A percentile compares a stretch with the other conserved stretches of the same genome.
Evolutionary conservation across 2,888 invertebrate species (phyloP).

Genomic region (Noctua janthe): DNA sequence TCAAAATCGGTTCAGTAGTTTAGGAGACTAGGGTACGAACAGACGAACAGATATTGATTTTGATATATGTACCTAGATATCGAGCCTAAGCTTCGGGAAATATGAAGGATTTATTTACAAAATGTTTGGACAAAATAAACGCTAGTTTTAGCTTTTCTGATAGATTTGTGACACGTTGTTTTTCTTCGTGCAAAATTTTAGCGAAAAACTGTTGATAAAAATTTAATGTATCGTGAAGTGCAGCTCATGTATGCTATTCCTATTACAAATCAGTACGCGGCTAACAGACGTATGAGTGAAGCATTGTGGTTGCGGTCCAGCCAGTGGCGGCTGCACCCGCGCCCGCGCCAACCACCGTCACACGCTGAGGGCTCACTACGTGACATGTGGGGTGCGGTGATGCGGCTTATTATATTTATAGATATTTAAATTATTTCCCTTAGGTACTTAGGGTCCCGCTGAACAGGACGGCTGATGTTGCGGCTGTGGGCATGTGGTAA

Average conservation of each 20-base stretch:
- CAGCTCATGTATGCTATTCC: background rate
- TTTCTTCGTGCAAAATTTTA: background rate
- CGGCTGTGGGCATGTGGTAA: slow-evolving; percentile 31
- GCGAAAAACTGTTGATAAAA: background rate
- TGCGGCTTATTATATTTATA: slow-evolving; percentile 21
- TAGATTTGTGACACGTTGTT: background rate
- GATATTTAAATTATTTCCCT: slow-evolving; percentile 27
- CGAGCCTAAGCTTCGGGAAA: background rate
- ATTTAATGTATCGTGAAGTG: background rate
- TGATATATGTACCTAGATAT: background rate
- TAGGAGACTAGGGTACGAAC: no score
- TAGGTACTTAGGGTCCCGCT: slow-evolving; percentile 6
- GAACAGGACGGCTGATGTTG: slow-evolving; percentile 22
- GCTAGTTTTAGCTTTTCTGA: background rate
- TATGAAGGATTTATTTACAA: slow-evolving; percentile 8
- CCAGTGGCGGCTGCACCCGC: slow-evolving; percentile 39
- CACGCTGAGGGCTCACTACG: slow-evolving; percentile 41
- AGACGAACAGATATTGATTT: no score
- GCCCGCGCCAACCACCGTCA: slow-evolving; percentile 28
- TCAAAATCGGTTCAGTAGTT: no score
- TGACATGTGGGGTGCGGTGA: slow-evolving; percentile 37
- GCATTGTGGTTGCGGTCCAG: slow-evolving; percentile 63
- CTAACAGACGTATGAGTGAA: slow-evolving; percentile 64
- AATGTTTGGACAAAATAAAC: background rate
- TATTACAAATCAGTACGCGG: slow-evolving; percentile 31